A percentile compares a stretch with the other conserved stretches of the same genome.
These are phyloP conservation scores for Amphipoea lucens DNA, from an alignment of 2,888 invertebrate species.

Conservation along the genomic window DNA sequence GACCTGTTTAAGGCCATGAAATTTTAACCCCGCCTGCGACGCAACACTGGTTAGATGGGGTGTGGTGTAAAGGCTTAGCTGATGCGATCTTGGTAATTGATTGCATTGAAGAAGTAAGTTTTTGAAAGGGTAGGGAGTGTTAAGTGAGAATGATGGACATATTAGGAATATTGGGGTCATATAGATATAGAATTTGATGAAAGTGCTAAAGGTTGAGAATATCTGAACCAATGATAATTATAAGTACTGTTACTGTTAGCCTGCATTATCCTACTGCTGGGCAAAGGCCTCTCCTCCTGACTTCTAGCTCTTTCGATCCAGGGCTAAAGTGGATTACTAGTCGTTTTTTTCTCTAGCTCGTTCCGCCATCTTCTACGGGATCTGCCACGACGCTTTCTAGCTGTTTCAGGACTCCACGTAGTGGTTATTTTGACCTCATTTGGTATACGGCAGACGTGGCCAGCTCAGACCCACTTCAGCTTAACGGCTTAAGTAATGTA, in stretches of 20 bases:
- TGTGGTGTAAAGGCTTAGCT: conserved; percentile 47
- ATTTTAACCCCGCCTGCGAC: conserved; percentile 76
- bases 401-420: too few species aligned
- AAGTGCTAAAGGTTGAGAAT: neutral
- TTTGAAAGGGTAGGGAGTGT: neutral
- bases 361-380: too few species aligned
- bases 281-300: too few species aligned
- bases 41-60: conserved; percentile 40
- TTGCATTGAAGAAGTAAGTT: neutral
- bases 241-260: neutral
- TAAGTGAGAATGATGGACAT: neutral
- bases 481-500: too few species aligned
- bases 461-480: too few species aligned
- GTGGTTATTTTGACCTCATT: too few species aligned
- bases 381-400: too few species aligned
- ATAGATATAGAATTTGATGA: neutral
- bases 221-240: neutral
- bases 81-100: conserved; percentile 43
- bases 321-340: too few species aligned
- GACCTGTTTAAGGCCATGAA: conserved; percentile 80
- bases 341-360: too few species aligned
- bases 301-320: too few species aligned
- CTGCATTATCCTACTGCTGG: too few species aligned
- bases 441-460: too few species aligned
- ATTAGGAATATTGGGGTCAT: neutral